A percentile compares a stretch with the other conserved stretches of the same genome.
These are phyloP conservation scores for Mimachlamys varia DNA, from an alignment of 2,888 invertebrate genomes.

Conservation along the genomic window DNA sequence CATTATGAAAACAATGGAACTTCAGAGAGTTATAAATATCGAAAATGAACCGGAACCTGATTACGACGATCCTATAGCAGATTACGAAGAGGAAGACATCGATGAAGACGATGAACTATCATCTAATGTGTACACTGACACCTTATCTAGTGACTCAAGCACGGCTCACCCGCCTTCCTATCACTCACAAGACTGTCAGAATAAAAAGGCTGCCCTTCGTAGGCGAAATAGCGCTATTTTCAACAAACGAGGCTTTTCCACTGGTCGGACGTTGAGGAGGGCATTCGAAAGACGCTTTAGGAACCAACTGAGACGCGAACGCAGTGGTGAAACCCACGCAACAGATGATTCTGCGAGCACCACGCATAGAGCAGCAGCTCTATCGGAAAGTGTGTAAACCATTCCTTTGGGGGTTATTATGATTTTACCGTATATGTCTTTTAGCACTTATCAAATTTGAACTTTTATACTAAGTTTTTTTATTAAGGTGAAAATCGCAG, in stretches of 20 bases:
- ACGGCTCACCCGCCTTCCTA: constrained; percentile 62
- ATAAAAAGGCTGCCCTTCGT: constrained; percentile 42
- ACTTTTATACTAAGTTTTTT: too few species aligned
- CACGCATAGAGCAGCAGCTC: background rate
- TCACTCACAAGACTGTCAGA: constrained; percentile 55
- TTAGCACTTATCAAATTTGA: too few species aligned
- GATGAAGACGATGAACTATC: constrained; percentile 57
- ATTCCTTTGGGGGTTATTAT: too few species aligned
- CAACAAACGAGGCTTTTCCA: constrained; percentile 60
- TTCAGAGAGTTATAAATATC: constrained; percentile 71
- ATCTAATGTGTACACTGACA: constrained; percentile 54
- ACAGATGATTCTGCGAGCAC: background rate
- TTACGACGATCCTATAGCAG: constrained; percentile 68
- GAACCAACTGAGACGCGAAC: constrained; percentile 56
- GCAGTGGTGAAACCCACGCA: constrained; percentile 41
- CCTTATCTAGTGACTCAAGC: constrained; percentile 48
- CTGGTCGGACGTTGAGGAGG: constrained; percentile 62
- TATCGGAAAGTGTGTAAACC: constrained; percentile 12
- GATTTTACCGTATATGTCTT: too few species aligned
- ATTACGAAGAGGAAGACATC: constrained; percentile 63
- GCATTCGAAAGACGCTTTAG: constrained; percentile 68
- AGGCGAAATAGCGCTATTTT: constrained; percentile 60
- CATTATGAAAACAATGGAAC: constrained; percentile 66
- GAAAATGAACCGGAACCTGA: constrained; percentile 72
- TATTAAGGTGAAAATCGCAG: too few species aligned